These are phyloP conservation scores for Hipposideros armiger DNA, from an alignment of 2,113 vertebrate genomes.

Conservation along the genomic window DNA sequence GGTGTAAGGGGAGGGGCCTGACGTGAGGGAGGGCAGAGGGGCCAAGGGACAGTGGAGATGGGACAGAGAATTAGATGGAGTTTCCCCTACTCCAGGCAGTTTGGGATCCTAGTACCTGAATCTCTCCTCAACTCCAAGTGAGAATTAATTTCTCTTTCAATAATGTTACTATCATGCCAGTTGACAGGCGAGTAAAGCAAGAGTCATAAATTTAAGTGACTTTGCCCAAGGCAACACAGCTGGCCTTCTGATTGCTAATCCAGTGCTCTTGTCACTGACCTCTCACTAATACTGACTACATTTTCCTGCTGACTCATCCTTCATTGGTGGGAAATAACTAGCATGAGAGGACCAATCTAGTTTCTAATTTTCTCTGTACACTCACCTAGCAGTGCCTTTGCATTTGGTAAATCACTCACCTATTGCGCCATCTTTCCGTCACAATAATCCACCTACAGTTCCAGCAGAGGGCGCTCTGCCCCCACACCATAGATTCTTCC, in stretches of 20 bases:
- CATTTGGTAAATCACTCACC: background rate
- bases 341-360: background rate
- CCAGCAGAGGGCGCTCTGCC: slow-evolving; percentile 56
- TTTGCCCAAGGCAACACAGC: background rate
- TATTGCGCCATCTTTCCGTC: background rate
- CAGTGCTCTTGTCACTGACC: background rate
- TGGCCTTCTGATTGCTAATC: background rate
- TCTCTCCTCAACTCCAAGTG: background rate
- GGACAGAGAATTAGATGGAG: background rate
- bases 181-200: background rate
- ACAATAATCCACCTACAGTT: background rate
- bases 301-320: background rate
- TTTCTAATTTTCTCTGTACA: background rate
- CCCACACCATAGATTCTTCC: background rate
- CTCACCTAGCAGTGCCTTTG: background rate
- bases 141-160: slow-evolving; percentile 4
- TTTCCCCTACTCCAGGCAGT: background rate
- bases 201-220: background rate
- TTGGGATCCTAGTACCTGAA: background rate
- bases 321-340: background rate
- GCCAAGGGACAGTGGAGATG: background rate
- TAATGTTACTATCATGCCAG: background rate
- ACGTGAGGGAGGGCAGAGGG: too few relatives aligned
- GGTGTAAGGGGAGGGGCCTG: background rate
- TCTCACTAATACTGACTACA: background rate